phyloP scores from a whole-genome alignment of 2,888 invertebrate species.

The Tridacna gigas region DNA sequence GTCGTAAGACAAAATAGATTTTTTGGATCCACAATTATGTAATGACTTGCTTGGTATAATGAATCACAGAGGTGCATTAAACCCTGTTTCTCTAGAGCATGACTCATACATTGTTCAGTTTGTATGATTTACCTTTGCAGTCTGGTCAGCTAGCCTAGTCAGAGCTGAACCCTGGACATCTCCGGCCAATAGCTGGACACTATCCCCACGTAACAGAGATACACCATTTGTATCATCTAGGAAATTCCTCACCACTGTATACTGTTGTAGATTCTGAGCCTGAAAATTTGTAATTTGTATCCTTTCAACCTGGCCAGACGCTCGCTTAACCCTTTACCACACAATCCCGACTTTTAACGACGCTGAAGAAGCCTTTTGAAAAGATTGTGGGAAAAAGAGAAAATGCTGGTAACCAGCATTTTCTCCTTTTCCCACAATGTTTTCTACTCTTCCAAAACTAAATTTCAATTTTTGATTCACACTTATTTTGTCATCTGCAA shows the following conservation, averaged over 20 bases:
- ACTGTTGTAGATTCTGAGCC: slow-evolving; percentile 37
- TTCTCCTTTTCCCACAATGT: neutral
- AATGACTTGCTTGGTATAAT: too few relatives aligned
- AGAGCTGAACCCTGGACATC: slow-evolving; percentile 24
- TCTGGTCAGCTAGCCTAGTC: slow-evolving; percentile 28
- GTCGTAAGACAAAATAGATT: too few relatives aligned
- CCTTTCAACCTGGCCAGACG: too few relatives aligned
- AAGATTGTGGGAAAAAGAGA: too few relatives aligned
- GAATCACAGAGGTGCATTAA: too few relatives aligned
- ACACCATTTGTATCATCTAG: slow-evolving; percentile 44
- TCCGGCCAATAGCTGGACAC: slow-evolving; percentile 44
- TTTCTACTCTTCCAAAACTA: neutral
- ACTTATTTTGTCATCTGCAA: neutral
- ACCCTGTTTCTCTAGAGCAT: too few relatives aligned
- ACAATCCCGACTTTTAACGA: too few relatives aligned
- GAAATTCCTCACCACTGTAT: slow-evolving; percentile 27
- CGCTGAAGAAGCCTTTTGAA: too few relatives aligned
- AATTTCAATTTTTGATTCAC: neutral
- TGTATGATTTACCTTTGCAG: slow-evolving; percentile 32
- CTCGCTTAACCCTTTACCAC: too few relatives aligned
- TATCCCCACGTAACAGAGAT: slow-evolving; percentile 34
- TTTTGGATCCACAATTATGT: too few relatives aligned
- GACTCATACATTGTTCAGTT: too few relatives aligned
- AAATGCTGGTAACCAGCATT: too few relatives aligned
- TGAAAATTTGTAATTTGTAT: slow-evolving; percentile 12